Evolutionary conservation across 2,113 vertebrate species (phyloP).

Genomic region (Delphinus delphis): DNA sequence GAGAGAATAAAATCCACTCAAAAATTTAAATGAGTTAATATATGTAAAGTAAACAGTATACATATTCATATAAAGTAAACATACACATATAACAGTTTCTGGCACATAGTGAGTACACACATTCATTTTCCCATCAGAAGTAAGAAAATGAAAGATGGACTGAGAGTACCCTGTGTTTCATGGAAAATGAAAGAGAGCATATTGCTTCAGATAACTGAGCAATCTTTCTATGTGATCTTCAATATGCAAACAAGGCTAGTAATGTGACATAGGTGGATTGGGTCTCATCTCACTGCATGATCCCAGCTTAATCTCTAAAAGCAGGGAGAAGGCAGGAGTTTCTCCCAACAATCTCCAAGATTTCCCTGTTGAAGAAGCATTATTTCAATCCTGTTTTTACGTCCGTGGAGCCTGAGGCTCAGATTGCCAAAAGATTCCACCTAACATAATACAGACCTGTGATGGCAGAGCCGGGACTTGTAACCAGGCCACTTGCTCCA

Average conservation of each 20-base stretch:
- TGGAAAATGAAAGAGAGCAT: not conserved
- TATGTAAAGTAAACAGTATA: not conserved
- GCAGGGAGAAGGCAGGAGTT: not conserved
- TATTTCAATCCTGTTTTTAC: not conserved
- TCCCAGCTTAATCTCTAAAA: not conserved
- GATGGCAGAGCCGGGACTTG: not conserved
- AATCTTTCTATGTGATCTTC: not conserved
- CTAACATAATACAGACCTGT: fast-evolving
- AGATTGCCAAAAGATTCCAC: not conserved
- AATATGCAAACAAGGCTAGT: not conserved
- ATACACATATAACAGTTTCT: not conserved
- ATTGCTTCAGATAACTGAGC: not conserved
- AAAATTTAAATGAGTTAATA: not conserved
- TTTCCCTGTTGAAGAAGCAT: not conserved
- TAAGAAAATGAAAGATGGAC: not conserved
- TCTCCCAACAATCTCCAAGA: not conserved
- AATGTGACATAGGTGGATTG: not conserved
- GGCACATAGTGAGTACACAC: not conserved
- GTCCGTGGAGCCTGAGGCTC: not conserved
- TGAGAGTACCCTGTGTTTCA: not conserved
- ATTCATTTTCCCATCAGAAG: not conserved
- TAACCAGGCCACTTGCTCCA: not conserved
- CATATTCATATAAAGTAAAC: too few relatives aligned
- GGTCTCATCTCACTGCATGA: not conserved
- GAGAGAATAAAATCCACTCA: not conserved